Conservation (phyloP, 2,888 invertebrate species). For the Platerodrilus igneus region DNA sequence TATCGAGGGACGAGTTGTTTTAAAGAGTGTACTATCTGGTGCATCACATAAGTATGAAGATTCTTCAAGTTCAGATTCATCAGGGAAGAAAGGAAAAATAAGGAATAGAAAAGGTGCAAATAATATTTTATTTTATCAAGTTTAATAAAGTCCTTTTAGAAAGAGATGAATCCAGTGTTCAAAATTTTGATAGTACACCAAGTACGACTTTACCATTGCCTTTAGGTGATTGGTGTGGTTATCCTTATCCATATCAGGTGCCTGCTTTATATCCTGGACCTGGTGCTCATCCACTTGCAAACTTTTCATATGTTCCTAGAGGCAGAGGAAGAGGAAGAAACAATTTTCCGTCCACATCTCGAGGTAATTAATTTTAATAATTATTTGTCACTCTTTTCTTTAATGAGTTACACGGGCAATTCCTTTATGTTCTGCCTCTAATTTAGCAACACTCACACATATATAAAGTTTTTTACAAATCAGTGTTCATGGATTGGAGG, state of each 20-base stretch:
- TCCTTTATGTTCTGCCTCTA: too few relatives aligned
- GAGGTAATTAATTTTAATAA: constrained; percentile 30
- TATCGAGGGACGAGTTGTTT: constrained; percentile 50
- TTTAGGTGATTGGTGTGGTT: constrained; percentile 13
- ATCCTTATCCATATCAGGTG: constrained; percentile 15
- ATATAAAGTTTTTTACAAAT: too few relatives aligned
- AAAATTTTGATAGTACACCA: too few relatives aligned
- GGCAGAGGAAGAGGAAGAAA: constrained; percentile 37
- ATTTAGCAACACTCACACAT: too few relatives aligned
- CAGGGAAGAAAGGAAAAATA: constrained; percentile 10
- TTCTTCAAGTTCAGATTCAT: constrained; percentile 38
- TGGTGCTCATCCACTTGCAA: constrained; percentile 26
- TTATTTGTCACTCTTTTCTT: constrained; percentile 27
- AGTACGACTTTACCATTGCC: too few relatives aligned
- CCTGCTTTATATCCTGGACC: constrained; percentile 8
- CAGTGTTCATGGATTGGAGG: too few relatives aligned
- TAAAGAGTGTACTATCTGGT: constrained; percentile 41
- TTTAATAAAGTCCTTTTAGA: too few relatives aligned
- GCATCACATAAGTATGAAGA: constrained; percentile 16
- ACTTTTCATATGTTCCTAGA: constrained; percentile 31
- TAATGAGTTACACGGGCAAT: too few relatives aligned
- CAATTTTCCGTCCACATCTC: constrained; percentile 34
- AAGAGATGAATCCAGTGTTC: too few relatives aligned
- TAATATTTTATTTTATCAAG: too few relatives aligned
- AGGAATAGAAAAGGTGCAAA: too few relatives aligned